Evolutionary conservation across 2,797 vertebrate species (phyloP), one percentile per base, ranked within the genome.

Genomic region (Vultur gryphus): DNA sequence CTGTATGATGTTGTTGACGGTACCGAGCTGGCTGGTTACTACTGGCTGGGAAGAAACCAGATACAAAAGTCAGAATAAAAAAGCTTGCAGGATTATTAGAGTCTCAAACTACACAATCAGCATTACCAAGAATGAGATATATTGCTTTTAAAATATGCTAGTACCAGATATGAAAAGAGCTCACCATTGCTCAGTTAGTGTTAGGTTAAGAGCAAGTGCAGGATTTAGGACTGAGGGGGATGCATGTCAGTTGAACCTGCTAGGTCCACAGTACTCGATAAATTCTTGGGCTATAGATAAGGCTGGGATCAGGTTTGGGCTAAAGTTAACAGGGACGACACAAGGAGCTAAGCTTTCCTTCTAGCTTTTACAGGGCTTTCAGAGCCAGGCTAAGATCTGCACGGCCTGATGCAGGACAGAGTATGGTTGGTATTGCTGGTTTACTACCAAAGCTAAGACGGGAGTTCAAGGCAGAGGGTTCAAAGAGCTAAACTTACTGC

Each of bases 1-100:
- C 94, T 99, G 98, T 91, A 99, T 99, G 82, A 99, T 64, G 67
- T 99, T 99, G 97, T 99, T 99, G 83, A 99, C 97, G 1, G 99
- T 99, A 49, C 99, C 99, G 13, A 99, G 98, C 97, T 99, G 99
- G 90, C 98, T 99, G 81, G 99, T 99, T 91, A 98, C 96, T 83
- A 99, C 97, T 6, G 99, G 98, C 99, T 99, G 96, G 57, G 93
- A 95, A 97, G 88, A 97, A 91, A 96, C 46, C 62, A 96, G 71
- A 96, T 9, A 81, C 37, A 96, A 55, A 96, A 90, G 67, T 87
- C 84, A 92, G 44, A 93, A 94, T 4, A 5, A n/a, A 70, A 94
- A 59, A 21, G 21, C 49, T 75, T 83, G 12, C 11, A 24, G 35
- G 48, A 59, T 39, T 65, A 20, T 28, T 3, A 75, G 43, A 33